Base-by-base conservation (phyloP, 2,113 vertebrate species). In the Daboia siamensis region DNA sequence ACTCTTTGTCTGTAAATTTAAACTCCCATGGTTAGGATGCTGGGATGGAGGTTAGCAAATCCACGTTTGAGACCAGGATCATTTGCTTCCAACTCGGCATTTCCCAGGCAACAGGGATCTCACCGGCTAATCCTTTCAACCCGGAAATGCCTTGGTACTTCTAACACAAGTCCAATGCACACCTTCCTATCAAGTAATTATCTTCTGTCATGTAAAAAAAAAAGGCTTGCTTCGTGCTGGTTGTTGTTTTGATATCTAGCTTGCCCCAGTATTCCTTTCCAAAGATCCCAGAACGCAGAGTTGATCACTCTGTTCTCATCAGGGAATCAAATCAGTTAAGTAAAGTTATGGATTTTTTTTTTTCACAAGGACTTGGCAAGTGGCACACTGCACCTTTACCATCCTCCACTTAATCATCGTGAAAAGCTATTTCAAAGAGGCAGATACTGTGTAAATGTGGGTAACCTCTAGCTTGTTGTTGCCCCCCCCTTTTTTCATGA, bases 401-500 rank as follows among this genome's bases (percentile, higher is more conserved):
- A n/a, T n/a, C 46, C n/a, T 33, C 48, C 24, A 20, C 20, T 86
- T 91, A 57, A 91, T 86, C 24, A 57, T 12, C 55, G 48, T 24
- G 54, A n/a, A 86, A 56, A 86, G 26, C 20, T 56, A 44, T 23
- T 90, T n/a, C 8, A 90, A 90, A 11, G 55, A 86, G 39, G 54
- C 26, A 86, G 74, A 86, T 86, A 39, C 39, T 39, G 39, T 39
- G 33, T 29, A 26, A 15, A 44, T 7, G 74, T 84, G 74, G 3
- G 0, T 24, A 56, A 12, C 89, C 55, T 94, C 29, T 54, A 87
- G 88, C 26, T 88, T 46, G 3, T 52, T 57, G 89, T 74, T n/a
- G 8, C 46, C n/a, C 6, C 39, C 39, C 39, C 39, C n/a, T 94
- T 91, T 17, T 94, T 92, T 93, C 29, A 46, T 54, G 24, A 59